These are phyloP conservation scores for Mohoua ochrocephala DNA, from an alignment of 2,113 vertebrate genomes.

Conservation along the genomic window DNA sequence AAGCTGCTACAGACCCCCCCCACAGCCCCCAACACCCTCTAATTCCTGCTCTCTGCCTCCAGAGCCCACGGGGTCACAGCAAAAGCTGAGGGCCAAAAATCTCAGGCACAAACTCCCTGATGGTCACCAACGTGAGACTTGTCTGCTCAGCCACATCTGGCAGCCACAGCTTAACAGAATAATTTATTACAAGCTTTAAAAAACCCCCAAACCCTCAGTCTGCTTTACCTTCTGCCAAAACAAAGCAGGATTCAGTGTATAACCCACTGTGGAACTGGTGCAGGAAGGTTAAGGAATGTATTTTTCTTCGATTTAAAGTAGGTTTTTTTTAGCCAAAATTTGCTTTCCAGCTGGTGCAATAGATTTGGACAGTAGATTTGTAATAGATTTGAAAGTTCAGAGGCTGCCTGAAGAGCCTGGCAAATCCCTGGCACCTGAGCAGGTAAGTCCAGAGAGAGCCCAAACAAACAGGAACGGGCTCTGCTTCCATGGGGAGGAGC, in stretches of 20 bases:
- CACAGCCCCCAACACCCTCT: neutral
- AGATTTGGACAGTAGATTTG: neutral
- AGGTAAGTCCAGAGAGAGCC: neutral
- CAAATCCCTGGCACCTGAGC: neutral
- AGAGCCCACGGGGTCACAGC: neutral
- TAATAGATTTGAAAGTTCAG: neutral
- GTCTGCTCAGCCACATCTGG: neutral
- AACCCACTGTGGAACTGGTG: constrained; percentile 97
- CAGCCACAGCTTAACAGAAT: neutral
- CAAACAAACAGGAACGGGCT: neutral
- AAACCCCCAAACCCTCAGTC: too few species aligned
- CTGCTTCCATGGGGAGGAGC: neutral
- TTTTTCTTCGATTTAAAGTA: neutral
- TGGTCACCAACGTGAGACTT: neutral
- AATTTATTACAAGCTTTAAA: neutral
- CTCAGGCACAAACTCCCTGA: neutral
- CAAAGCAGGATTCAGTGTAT: constrained; percentile 93
- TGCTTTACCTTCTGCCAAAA: constrained; percentile 91
- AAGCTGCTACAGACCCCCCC: neutral
- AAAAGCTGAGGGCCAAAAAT: neutral
- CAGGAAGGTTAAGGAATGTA: constrained; percentile 67
- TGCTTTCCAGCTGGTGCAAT: neutral
- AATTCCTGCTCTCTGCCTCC: neutral
- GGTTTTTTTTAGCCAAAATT: neutral
- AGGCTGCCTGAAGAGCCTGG: neutral